Evolutionary conservation across 1,140 invertebrate genomes (phyloP), one percentile per base, ranked within the genome.

Genomic region (Anagrus nilaparvatae): DNA sequence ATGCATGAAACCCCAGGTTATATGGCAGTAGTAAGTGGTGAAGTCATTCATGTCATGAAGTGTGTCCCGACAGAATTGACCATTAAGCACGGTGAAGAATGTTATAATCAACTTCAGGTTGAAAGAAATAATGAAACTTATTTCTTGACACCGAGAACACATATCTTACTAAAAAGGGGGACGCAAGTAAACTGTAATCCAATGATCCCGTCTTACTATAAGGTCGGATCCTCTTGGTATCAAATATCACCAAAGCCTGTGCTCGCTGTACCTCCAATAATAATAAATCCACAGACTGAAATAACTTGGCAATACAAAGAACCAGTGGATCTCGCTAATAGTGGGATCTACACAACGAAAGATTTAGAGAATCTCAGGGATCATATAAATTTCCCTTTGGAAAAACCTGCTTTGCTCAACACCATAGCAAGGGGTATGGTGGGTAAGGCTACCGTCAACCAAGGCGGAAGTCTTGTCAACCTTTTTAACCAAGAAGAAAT

Each of bases 1-100:
- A 55, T 55, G 46, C 46, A 45, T 30, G 46, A 39, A 8, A n/a
- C n/a, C n/a, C 49, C 49, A 1, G 51, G 43, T 2, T 48, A 47
- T 34, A 54, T 54, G 49, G 50, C 47, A 0, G 20, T 46, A 0
- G 12, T 43, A 0, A 30, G 35, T 0, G 51, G 52, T 12, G 50
- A 54, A 44, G 44, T 33, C 10, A 25, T 48, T 1, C 41, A 43
- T 21, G 10, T 54, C 0, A 30, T 48, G 0, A 44, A 52, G 37
- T 56, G 52, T 19, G 36, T 50, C 8, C 44, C 49, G 0, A 24
- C 49, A 0, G 30, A 45, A 4, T 36, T 51, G 1, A 47, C n/a
- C 18, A 2, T 47, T 0, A 9, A 39, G 20, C 28, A 28, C 12
- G 38, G 29, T 0, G 17, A 51, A 9, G 16, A 48, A 39, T 54